Base-by-base conservation (phyloP, 2,113 vertebrate species). In the Centropus unirufus region DNA sequence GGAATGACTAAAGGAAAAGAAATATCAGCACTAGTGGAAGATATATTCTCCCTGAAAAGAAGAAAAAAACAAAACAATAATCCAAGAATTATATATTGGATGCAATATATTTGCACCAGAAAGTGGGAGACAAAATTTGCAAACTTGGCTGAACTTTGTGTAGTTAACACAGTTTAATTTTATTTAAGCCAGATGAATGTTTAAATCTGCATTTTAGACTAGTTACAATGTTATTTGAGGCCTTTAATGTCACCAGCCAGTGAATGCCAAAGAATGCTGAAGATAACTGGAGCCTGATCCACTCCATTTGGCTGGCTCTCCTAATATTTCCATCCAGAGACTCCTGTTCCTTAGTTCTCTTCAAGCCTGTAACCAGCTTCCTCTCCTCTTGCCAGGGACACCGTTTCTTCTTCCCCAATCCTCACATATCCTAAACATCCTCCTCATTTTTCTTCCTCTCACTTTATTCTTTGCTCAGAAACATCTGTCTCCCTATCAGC, bases 351-450 rank as follows among this genome's bases (percentile, higher is more conserved):
- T 88, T 74, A 86, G 55, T 15, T 18, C 58, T 79, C 44, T 68
- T 84, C 62, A 72, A 72, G 90, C 3, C 59, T 77, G 34, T 40
- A 83, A 76, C 22, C 3, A 2, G 46, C 24, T 90, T 77, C 52
- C 73, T 80, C 51, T 92, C 64, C 46, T 86, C 63, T 78, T 77
- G 86, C 73, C 83, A 89, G 73, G 92, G 79, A 74, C 32, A 81
- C 9, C 34, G 67, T 42, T 83, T 78, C 72, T 93, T 70, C 79
- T 78, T 62, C 59, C 55, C 18, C 23, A 72, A 16, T 49, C 49
- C 49, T 85, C 62, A 81, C 76, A 66, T 67, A 96, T n/a, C 74
- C 68, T 86, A 92, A 95, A 96, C 86, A 93, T 77, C 68, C 89
- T 87, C 39, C 39, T 90, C 9, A 22, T 61, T 79, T 83, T 80